Evolutionary conservation across 2,113 vertebrate species (phyloP).

Genomic region (Caretta caretta): DNA sequence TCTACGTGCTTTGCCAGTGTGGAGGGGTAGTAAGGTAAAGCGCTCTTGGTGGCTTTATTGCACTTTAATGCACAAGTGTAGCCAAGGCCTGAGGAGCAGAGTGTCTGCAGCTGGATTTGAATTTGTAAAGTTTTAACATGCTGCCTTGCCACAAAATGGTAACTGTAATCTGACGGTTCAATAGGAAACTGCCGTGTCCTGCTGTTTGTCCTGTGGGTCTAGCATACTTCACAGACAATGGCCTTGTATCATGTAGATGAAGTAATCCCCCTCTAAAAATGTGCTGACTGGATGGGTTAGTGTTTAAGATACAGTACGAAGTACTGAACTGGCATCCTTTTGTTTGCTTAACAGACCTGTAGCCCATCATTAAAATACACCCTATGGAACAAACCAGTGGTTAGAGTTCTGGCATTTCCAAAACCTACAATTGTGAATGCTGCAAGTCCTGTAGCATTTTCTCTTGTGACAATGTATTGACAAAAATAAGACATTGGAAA

Average conservation of each 20-base stretch:
- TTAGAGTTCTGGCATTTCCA: neutral
- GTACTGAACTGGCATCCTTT: neutral
- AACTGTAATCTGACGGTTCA: neutral
- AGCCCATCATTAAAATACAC: neutral
- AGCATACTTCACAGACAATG: neutral
- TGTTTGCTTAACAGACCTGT: neutral
- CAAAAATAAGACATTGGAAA: neutral
- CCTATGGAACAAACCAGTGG: neutral
- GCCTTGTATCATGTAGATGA: neutral
- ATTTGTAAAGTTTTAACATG: rapidly evolving
- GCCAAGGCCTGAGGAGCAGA: neutral
- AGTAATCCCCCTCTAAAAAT: neutral
- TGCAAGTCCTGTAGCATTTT: neutral
- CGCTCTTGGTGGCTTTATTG: no score
- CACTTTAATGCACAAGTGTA: no score
- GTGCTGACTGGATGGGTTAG: neutral
- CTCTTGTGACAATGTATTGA: neutral
- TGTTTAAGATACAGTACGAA: neutral
- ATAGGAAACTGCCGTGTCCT: neutral
- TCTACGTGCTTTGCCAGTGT: no score
- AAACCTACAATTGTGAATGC: neutral
- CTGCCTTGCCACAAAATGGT: neutral
- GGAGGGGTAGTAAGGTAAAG: no score
- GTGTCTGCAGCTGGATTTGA: neutral
- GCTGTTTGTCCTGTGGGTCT: neutral